These are phyloP conservation scores for Psophia crepitans DNA, from an alignment of 2,113 vertebrate species.

Conservation along the genomic window DNA sequence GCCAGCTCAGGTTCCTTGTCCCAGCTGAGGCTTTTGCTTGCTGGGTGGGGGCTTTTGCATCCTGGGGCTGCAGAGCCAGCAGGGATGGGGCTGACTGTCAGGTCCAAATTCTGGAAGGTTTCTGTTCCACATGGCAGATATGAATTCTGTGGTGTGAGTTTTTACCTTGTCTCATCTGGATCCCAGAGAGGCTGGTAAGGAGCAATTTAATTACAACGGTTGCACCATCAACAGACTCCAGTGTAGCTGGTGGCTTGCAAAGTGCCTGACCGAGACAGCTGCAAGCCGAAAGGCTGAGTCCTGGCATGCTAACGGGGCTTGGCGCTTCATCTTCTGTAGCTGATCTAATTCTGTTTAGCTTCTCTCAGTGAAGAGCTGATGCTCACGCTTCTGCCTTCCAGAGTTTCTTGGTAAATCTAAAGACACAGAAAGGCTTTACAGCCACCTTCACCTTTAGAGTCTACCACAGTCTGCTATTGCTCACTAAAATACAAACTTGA, in stretches of 20 bases:
- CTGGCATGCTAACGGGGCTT: background rate
- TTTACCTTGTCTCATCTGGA: background rate
- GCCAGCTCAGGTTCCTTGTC: background rate
- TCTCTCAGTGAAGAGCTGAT: background rate
- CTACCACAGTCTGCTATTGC: background rate
- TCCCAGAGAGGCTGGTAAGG: background rate
- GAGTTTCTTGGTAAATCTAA: background rate
- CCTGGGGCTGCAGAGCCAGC: background rate
- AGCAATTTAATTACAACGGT: background rate
- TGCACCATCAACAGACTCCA: background rate
- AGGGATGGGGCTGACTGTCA: background rate
- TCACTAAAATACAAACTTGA: background rate
- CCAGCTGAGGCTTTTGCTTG: fast-evolving
- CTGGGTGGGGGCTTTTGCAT: background rate
- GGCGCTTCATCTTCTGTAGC: background rate
- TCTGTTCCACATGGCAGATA: background rate
- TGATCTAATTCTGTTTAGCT: background rate
- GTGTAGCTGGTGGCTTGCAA: background rate
- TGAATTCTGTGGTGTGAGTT: background rate
- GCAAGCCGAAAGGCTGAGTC: background rate
- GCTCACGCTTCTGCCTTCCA: background rate
- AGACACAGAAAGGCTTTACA: background rate
- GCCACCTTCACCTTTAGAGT: background rate
- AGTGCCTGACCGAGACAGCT: background rate
- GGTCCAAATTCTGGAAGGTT: background rate